These are phyloP conservation scores for Metalampra italica DNA, from an alignment of 2,888 invertebrate species.

Conservation along the genomic window DNA sequence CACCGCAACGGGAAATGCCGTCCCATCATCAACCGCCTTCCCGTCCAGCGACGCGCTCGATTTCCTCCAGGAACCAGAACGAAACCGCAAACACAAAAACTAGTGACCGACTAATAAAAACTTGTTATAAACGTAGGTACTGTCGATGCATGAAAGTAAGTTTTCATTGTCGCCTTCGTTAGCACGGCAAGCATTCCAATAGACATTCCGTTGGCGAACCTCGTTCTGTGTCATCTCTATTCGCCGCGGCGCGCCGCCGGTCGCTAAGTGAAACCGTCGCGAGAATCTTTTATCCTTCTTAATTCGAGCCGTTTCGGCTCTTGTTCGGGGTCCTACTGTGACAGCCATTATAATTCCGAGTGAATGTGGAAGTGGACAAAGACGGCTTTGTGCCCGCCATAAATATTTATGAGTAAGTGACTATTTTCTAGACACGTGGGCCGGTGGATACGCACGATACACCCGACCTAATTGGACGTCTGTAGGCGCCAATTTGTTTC, in stretches of 20 bases:
- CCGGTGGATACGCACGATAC: conserved; percentile 72
- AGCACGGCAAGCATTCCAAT: conserved; percentile 33
- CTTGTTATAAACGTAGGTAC: conserved; percentile 17
- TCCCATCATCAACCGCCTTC: conserved; percentile 33
- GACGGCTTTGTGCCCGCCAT: conserved; percentile 66
- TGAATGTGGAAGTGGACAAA: conserved; percentile 73
- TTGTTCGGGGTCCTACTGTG: conserved; percentile 72
- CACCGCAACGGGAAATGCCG: conserved; percentile 61
- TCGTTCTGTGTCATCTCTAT: conserved; percentile 61
- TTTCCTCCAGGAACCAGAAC: conserved; percentile 51
- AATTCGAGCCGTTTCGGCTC: conserved; percentile 71
- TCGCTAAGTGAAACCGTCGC: conserved; percentile 67
- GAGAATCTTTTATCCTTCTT: conserved; percentile 65
- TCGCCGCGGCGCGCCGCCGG: conserved; percentile 52
- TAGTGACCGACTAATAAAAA: conserved; percentile 27
- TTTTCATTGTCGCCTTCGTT: conserved; percentile 27
- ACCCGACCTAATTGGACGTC: conserved; percentile 65
- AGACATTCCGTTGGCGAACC: conserved; percentile 43
- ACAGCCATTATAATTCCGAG: conserved; percentile 74
- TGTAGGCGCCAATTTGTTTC: conserved; percentile 67
- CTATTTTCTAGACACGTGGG: conserved; percentile 72
- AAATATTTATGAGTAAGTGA: conserved; percentile 75
- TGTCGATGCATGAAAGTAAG: conserved; percentile 38
- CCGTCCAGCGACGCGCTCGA: conserved; percentile 42
- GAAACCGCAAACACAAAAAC: conserved; percentile 44